Conservation (phyloP, 2,888 invertebrate genomes). For the Drymonia ruficornis region DNA sequence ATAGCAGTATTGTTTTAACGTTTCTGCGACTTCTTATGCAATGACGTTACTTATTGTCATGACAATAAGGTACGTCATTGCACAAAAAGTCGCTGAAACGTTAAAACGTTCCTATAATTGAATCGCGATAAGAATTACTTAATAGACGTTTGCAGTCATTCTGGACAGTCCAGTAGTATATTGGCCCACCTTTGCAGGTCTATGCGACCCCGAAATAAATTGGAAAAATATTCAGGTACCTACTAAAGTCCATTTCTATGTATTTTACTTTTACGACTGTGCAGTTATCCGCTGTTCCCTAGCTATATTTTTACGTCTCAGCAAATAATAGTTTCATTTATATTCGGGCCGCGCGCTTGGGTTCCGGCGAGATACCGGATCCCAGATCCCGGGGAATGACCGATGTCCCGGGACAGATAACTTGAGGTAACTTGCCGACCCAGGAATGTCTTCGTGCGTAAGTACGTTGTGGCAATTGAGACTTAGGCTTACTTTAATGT, state of each 20-base stretch:
- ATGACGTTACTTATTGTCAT: too few species aligned
- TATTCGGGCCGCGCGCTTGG: constrained; percentile 35
- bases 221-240: background rate
- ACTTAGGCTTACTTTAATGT: too few species aligned
- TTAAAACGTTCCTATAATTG: too few species aligned
- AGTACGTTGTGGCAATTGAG: background rate
- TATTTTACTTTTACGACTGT: background rate
- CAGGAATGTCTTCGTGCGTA: constrained; percentile 22
- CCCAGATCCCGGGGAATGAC: constrained; percentile 38
- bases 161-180: too few species aligned
- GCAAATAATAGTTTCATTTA: constrained; percentile 50
- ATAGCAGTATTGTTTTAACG: too few species aligned
- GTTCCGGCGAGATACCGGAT: constrained; percentile 19
- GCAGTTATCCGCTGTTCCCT: constrained; percentile 1
- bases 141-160: too few species aligned
- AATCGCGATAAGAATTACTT: too few species aligned
- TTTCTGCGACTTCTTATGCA: too few species aligned
- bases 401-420: constrained; percentile 43
- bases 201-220: too few species aligned
- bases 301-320: constrained; percentile 19
- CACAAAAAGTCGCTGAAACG: too few species aligned
- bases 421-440: constrained; percentile 9
- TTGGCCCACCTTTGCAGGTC: too few species aligned
- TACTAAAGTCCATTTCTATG: constrained; percentile 9
- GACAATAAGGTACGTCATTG: too few species aligned